These are phyloP conservation scores for Illadopsis cleaveri DNA, from an alignment of 2,113 vertebrate species.

Conservation along the genomic window DNA sequence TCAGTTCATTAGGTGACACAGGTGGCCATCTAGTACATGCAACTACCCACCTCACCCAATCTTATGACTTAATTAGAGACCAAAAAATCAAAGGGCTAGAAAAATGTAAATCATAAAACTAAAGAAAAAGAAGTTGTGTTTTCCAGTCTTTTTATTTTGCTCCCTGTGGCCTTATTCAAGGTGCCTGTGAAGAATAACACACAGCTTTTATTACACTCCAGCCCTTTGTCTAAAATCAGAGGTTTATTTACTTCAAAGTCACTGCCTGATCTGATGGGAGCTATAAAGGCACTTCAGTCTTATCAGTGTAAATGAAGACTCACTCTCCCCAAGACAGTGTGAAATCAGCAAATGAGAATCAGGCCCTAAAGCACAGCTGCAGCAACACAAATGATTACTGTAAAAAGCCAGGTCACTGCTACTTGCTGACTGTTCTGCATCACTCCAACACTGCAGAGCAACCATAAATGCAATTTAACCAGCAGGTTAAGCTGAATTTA, in stretches of 20 bases:
- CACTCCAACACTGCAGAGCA: not conserved
- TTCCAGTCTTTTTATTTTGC: not conserved
- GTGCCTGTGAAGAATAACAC: conserved; percentile 14
- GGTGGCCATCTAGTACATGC: not conserved
- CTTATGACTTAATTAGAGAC: conserved; percentile 63
- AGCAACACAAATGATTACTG: not conserved
- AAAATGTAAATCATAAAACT: conserved; percentile 67
- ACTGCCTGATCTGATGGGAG: conserved; percentile 40
- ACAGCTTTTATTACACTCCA: conserved; percentile 12
- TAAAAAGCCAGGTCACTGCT: conserved; percentile 20
- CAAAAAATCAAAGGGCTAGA: conserved; percentile 38
- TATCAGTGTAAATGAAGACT: conserved; percentile 48
- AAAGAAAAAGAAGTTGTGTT: not conserved
- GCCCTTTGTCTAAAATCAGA: conserved; percentile 35
- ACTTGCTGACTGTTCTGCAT: not conserved
- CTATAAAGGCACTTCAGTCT: conserved; percentile 39
- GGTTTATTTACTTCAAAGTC: conserved; percentile 58
- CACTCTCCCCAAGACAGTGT: not conserved
- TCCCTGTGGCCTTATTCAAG: conserved; percentile 38
- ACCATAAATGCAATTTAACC: not conserved
- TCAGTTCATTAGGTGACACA: conserved; percentile 51
- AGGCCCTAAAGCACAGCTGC: not conserved
- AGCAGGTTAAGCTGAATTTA: not conserved
- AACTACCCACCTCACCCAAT: conserved; percentile 1
- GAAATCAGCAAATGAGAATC: conserved; percentile 32